phyloP scores from a whole-genome alignment of 1,140 invertebrate genomes.

The Trichomalopsis sarcophagae region DNA sequence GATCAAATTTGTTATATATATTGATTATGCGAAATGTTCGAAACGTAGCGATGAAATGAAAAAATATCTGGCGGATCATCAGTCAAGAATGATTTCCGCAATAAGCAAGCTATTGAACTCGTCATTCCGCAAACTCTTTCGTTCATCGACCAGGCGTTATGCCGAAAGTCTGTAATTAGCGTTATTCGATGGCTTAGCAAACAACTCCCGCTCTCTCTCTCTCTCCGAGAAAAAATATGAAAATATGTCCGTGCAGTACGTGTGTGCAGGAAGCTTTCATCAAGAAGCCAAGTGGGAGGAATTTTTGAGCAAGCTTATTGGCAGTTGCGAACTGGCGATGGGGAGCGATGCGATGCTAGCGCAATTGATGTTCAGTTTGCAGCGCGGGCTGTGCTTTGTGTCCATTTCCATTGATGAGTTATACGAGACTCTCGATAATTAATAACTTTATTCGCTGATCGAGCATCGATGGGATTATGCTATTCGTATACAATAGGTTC shows the following conservation, averaged over 20 bases:
- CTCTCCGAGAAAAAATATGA: conserved; percentile 12
- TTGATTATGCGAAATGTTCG: background rate
- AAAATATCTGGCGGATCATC: too few species aligned
- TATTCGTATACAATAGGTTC: too few species aligned
- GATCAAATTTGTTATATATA: background rate
- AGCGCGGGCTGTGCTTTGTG: background rate
- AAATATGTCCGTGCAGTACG: conserved; percentile 15
- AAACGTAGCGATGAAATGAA: too few species aligned
- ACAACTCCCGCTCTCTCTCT: conserved; percentile 34
- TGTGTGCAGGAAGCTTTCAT: conserved; percentile 12
- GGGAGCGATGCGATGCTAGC: background rate
- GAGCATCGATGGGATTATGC: background rate
- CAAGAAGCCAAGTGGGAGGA: conserved; percentile 15
- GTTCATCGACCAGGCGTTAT: background rate
- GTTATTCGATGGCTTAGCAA: conserved; percentile 53
- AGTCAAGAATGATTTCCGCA: too few species aligned
- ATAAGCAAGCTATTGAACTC: background rate
- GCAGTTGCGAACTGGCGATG: background rate
- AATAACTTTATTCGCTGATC: background rate
- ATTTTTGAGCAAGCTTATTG: conserved; percentile 3
- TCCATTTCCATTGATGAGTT: background rate
- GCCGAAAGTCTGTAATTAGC: conserved; percentile 26
- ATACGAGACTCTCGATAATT: background rate
- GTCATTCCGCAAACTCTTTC: background rate
- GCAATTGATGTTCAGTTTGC: background rate